These are phyloP conservation scores for Drosophila peninsularis DNA, from an alignment of 2,888 invertebrate species.

Conservation along the genomic window DNA sequence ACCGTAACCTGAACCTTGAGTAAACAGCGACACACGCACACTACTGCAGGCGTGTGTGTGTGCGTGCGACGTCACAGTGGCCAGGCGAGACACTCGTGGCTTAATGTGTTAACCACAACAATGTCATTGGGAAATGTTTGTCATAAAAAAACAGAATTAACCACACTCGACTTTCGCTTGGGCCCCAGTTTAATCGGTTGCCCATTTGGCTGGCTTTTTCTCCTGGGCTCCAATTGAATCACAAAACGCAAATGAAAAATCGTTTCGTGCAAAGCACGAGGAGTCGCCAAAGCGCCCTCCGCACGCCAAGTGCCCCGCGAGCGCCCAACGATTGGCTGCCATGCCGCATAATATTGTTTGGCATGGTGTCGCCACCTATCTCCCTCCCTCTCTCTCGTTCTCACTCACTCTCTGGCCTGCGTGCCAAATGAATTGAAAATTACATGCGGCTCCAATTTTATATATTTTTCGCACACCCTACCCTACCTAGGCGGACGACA, in stretches of 20 bases:
- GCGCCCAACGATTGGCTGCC: slow-evolving; percentile 21
- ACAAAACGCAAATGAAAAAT: slow-evolving; percentile 66
- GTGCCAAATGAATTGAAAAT: slow-evolving; percentile 80
- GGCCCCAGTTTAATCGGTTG: slow-evolving; percentile 19
- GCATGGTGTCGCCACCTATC: slow-evolving; percentile 9
- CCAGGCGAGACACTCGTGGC: slow-evolving; percentile 39
- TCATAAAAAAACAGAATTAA: slow-evolving; percentile 28
- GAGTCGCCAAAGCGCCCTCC: slow-evolving; percentile 48
- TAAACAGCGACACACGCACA: slow-evolving; percentile 62
- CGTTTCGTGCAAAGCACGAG: slow-evolving; percentile 78
- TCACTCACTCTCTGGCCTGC: slow-evolving; percentile 32
- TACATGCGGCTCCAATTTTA: slow-evolving; percentile 70
- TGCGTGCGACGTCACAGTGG: slow-evolving; percentile 65
- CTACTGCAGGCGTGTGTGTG: slow-evolving; percentile 14
- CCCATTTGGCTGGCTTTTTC: slow-evolving; percentile 7
- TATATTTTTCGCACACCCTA: slow-evolving; percentile 7
- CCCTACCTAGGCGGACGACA: slow-evolving; percentile 5
- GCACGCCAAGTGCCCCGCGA: not conserved
- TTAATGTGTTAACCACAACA: slow-evolving; percentile 47
- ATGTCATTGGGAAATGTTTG: slow-evolving; percentile 36
- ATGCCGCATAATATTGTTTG: slow-evolving; percentile 64
- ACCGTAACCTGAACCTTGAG: slow-evolving; percentile 80
- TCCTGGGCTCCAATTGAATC: slow-evolving; percentile 49
- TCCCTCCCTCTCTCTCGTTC: not conserved
- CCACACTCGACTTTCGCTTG: slow-evolving; percentile 42